These are phyloP conservation scores for Apotomis betuletana DNA, from an alignment of 2,888 invertebrate genomes.

Conservation along the genomic window DNA sequence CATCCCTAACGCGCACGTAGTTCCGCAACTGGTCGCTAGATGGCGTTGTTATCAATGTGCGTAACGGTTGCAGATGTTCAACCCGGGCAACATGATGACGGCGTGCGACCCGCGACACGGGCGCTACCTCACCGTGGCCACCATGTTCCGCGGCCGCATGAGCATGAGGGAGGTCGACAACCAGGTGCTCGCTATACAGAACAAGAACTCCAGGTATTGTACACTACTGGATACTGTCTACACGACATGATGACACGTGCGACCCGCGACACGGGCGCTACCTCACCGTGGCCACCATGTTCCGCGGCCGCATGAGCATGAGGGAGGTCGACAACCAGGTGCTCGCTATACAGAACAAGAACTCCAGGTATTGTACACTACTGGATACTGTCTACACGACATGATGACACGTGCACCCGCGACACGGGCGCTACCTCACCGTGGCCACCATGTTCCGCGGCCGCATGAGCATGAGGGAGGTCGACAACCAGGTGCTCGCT, in stretches of 20 bases:
- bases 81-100: constrained; percentile 94
- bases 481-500: constrained; percentile 90
- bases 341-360: too few relatives aligned
- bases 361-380: too few relatives aligned
- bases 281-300: constrained; percentile 89
- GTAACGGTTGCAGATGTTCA: constrained; percentile 85
- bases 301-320: constrained; percentile 50
- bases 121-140: constrained; percentile 91
- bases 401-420: too few relatives aligned
- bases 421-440: constrained; percentile 90
- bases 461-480: constrained; percentile 92
- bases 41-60: background rate
- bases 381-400: too few relatives aligned
- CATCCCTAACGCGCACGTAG: background rate
- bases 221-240: background rate
- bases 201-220: constrained; percentile 86
- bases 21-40: constrained; percentile 7
- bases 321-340: too few relatives aligned
- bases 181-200: constrained; percentile 90
- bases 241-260: constrained; percentile 92
- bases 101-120: constrained; percentile 93
- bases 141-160: constrained; percentile 90
- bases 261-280: constrained; percentile 92
- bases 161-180: constrained; percentile 94
- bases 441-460: constrained; percentile 92